A percentile compares a stretch with the other conserved stretches of the same genome.
phyloP scores from a whole-genome alignment of 2,113 vertebrate species.

The Callithrix jacchus region DNA sequence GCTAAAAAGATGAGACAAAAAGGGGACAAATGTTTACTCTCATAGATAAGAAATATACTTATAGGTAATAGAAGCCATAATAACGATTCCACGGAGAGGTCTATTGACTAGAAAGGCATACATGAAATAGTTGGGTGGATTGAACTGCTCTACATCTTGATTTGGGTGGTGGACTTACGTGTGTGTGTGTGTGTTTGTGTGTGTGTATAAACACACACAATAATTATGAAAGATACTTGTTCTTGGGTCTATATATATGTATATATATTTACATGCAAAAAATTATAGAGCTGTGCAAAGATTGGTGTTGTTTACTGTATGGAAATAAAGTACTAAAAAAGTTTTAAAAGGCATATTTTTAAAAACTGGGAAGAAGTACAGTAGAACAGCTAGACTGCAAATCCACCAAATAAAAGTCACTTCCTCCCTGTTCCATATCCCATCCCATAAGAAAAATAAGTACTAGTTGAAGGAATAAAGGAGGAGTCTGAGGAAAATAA shows the following conservation, averaged over 20 bases:
- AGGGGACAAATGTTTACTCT: background rate
- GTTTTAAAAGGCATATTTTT: background rate
- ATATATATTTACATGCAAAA: background rate
- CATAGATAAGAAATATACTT: background rate
- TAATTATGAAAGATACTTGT: too few relatives aligned
- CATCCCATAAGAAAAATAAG: background rate
- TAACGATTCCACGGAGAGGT: background rate
- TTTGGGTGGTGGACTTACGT: background rate
- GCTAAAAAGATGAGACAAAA: background rate
- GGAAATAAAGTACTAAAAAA: background rate
- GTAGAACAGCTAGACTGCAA: background rate
- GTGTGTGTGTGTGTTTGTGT: background rate
- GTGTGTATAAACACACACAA: too few relatives aligned
- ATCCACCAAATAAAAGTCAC: background rate
- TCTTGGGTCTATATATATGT: too few relatives aligned
- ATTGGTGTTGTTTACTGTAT: background rate
- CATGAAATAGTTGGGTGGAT: background rate
- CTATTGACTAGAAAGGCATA: background rate
- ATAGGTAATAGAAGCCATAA: background rate
- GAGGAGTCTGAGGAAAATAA: background rate
- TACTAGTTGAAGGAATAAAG: background rate
- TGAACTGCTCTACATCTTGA: background rate
- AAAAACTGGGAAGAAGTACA: background rate
- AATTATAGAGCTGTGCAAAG: background rate
- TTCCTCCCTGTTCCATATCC: background rate